A percentile compares a stretch with the other conserved stretches of the same genome.
Evolutionary conservation across 2,888 invertebrate species (phyloP).

Genomic region (Eulithis prunata): DNA sequence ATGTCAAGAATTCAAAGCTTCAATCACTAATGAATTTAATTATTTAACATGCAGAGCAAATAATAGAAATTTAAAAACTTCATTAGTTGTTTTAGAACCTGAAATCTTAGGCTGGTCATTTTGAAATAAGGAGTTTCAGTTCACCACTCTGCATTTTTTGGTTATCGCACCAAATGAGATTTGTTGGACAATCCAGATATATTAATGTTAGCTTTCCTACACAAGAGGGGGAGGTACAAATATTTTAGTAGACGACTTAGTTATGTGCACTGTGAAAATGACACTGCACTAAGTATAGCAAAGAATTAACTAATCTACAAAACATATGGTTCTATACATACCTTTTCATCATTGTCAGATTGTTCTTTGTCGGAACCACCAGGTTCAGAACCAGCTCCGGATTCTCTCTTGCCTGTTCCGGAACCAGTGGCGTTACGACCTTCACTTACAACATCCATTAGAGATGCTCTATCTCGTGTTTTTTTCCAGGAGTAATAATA

Average conservation of each 20-base stretch:
- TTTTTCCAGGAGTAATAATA: constrained; percentile 99
- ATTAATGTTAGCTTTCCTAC: constrained; percentile 45
- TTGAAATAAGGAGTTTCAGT: constrained; percentile 24
- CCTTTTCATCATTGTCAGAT: constrained; percentile 96
- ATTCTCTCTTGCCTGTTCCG: constrained; percentile 87
- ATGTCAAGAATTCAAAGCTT: constrained; percentile 30
- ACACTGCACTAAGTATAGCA: constrained; percentile 2
- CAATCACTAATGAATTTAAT: constrained; percentile 33
- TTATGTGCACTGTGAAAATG: constrained; percentile 7
- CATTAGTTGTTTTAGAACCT: constrained; percentile 4
- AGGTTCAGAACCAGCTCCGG: constrained; percentile 91
- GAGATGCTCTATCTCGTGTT: constrained; percentile 94
- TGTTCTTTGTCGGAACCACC: constrained; percentile 91
- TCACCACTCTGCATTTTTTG: constrained; percentile 77
- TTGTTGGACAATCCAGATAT: constrained; percentile 81
- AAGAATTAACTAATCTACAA: not conserved
- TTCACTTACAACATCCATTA: constrained; percentile 94
- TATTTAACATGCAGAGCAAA: constrained; percentile 56
- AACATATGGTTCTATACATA: constrained; percentile 71
- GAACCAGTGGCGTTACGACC: constrained; percentile 89
- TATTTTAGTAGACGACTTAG: constrained; percentile 10
- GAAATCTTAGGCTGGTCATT: not conserved
- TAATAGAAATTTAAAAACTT: constrained; percentile 33
- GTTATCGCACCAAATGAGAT: constrained; percentile 45
- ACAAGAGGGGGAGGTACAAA: constrained; percentile 32